Conservation (phyloP, 2,113 vertebrate species). For the Lepus timidus region DNA sequence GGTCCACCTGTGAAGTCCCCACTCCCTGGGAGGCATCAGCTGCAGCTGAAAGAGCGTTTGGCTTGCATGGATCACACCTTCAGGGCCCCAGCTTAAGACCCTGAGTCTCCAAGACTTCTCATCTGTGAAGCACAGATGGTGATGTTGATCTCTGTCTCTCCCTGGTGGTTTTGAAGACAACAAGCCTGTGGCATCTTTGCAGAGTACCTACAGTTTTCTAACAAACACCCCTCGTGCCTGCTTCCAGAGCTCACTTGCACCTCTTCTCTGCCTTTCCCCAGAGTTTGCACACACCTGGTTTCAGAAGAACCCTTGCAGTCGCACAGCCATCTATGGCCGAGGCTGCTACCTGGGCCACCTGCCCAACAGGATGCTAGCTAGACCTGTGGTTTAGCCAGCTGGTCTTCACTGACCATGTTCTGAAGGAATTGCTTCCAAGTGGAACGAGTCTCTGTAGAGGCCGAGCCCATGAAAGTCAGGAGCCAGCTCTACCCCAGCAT, state of each 20-base stretch:
- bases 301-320: background rate
- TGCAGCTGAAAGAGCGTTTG: fast-evolving
- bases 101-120: background rate
- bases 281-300: background rate
- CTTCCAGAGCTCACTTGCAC: background rate
- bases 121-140: background rate
- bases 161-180: background rate
- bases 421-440: background rate
- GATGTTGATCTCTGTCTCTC: background rate
- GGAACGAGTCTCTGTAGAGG: background rate
- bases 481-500: background rate
- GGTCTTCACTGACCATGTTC: background rate
- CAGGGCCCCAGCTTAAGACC: background rate
- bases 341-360: too few relatives aligned
- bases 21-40: background rate
- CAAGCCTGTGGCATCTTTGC: background rate
- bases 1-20: background rate
- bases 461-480: fast-evolving
- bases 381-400: fast-evolving
- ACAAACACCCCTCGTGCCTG: too few relatives aligned
- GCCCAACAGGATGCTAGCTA: too few relatives aligned
- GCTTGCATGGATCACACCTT: fast-evolving
- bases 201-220: background rate
- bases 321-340: background rate
- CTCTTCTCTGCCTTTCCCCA: background rate